phyloP scores from a whole-genome alignment of 2,797 vertebrate species.

The Mallotus villosus region DNA sequence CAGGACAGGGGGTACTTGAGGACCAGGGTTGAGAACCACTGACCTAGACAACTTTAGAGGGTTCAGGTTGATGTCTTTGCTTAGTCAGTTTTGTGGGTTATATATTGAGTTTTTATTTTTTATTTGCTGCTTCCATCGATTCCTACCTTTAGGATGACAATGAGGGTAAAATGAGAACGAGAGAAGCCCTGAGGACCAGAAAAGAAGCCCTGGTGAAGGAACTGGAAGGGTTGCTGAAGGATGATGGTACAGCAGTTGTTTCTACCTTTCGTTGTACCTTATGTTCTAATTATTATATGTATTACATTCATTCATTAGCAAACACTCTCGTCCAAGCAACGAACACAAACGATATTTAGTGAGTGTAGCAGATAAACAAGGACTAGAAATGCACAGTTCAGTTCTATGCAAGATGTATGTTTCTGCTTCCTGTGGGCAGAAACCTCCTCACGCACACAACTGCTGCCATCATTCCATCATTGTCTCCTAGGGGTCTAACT shows the following conservation, averaged over 20 bases:
- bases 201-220: conserved; percentile 86
- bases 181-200: conserved; percentile 79
- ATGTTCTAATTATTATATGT: not conserved
- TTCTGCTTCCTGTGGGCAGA: no score
- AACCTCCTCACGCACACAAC: not conserved
- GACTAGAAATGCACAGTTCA: no score
- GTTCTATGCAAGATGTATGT: no score
- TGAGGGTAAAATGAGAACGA: conserved; percentile 76
- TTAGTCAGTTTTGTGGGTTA: not conserved
- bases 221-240: conserved; percentile 83
- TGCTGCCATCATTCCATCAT: not conserved
- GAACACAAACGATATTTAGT: no score
- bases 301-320: not conserved
- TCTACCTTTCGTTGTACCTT: not conserved
- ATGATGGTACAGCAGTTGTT: conserved; percentile 79
- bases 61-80: not conserved
- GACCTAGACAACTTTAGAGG: no score
- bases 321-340: no score
- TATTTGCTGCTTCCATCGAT: conserved; percentile 9
- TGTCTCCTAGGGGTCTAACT: not conserved
- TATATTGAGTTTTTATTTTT: not conserved
- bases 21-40: no score
- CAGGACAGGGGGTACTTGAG: no score
- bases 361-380: no score
- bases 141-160: conserved; percentile 66